These are phyloP conservation scores for Pygmarrhopalites habei DNA, from an alignment of 1,140 invertebrate genomes.

Conservation along the genomic window DNA sequence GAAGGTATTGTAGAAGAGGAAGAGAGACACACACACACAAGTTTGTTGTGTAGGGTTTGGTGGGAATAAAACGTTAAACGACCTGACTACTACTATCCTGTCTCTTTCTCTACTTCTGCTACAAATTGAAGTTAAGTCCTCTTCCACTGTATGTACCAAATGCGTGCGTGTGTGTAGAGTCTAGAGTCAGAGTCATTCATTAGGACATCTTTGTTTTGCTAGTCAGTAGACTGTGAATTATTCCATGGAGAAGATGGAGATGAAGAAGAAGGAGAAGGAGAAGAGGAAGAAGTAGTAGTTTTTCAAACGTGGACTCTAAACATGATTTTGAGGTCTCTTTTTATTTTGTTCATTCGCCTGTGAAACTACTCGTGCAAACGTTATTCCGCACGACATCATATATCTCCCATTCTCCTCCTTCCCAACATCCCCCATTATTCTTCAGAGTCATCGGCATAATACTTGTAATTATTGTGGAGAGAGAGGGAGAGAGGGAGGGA, in stretches of 20 bases:
- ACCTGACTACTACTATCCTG: too few species aligned
- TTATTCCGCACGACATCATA: conserved; percentile 45
- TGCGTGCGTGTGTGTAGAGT: neutral
- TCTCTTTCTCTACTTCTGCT: too few species aligned
- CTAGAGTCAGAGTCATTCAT: conserved; percentile 29
- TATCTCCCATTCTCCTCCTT: conserved; percentile 15
- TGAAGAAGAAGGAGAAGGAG: neutral
- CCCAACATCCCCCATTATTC: conserved; percentile 1
- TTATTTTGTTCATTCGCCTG: conserved; percentile 31
- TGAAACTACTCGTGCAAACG: conserved; percentile 34
- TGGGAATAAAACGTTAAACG: too few species aligned
- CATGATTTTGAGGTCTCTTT: conserved; percentile 30
- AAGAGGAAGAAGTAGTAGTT: neutral
- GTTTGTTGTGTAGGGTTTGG: too few species aligned
- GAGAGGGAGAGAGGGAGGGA: too few species aligned
- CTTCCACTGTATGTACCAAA: too few species aligned
- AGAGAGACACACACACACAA: too few species aligned
- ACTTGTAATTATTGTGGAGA: conserved; percentile 16
- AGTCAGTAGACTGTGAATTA: conserved; percentile 33
- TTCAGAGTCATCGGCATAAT: conserved; percentile 14
- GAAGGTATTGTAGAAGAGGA: too few species aligned
- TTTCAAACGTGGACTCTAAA: conserved; percentile 31
- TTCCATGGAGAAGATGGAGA: conserved; percentile 14
- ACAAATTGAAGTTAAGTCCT: too few species aligned
- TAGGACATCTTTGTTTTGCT: conserved; percentile 35